Evolutionary conservation across 2,888 invertebrate species (phyloP).

Genomic region (Bugulina stolonifera): DNA sequence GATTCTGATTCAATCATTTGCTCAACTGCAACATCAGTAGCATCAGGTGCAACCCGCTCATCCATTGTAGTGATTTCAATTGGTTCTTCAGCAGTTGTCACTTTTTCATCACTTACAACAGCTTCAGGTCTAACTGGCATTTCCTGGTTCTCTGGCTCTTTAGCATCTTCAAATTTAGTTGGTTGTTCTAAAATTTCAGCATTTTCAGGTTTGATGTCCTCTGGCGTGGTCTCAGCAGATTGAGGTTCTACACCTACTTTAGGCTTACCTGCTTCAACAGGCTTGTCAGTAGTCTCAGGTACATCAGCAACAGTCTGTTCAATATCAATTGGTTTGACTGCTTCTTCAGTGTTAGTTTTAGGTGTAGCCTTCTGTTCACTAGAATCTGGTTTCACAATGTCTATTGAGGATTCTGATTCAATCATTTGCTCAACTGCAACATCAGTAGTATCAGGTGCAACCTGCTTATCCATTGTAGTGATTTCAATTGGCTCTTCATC

Average conservation of each 20-base stretch:
- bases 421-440: too few species aligned
- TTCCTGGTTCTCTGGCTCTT: constrained; percentile 29
- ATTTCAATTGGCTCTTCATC: constrained; percentile 29
- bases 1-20: too few species aligned
- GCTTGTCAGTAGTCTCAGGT: not conserved
- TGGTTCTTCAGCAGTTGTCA: not conserved
- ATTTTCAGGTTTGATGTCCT: not conserved
- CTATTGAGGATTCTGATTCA: too few species aligned
- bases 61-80: not conserved
- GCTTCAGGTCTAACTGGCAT: constrained; percentile 30
- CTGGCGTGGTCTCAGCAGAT: not conserved
- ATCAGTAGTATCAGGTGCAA: too few species aligned
- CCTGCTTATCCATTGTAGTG: not conserved
- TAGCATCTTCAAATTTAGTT: not conserved
- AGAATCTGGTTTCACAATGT: too few species aligned
- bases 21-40: not conserved
- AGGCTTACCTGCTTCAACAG: not conserved
- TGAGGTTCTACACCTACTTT: not conserved
- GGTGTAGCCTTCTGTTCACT: not conserved
- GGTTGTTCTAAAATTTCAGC: not conserved
- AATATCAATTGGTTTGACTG: not conserved
- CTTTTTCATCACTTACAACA: constrained; percentile 17
- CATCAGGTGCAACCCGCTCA: not conserved
- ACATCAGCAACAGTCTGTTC: not conserved
- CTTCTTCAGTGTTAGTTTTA: not conserved